Conservation (phyloP, 2,113 vertebrate genomes). For the Oophaga pumilio region DNA sequence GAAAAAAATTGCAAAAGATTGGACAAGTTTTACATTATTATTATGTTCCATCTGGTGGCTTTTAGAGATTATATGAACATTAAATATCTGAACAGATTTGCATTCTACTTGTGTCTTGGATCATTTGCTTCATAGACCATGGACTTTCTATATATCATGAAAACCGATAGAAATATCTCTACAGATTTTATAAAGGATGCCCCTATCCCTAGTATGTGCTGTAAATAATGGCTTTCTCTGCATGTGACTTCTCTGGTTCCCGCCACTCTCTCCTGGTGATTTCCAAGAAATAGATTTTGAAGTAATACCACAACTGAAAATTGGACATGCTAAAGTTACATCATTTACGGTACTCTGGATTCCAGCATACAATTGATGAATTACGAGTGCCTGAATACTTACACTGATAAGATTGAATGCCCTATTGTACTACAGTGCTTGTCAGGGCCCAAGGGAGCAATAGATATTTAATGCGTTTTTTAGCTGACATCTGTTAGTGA, state of each 20-base stretch:
- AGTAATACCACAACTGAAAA: slow-evolving; percentile 15
- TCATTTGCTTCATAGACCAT: too few relatives aligned
- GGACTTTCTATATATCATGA: too few relatives aligned
- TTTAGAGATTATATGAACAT: too few relatives aligned
- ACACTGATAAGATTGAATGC: slow-evolving; percentile 40
- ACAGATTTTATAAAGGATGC: too few relatives aligned
- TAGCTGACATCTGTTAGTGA: slow-evolving; percentile 35
- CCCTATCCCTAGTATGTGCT: too few relatives aligned
- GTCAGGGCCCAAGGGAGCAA: slow-evolving; percentile 42
- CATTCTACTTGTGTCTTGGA: too few relatives aligned
- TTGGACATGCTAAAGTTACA: slow-evolving; percentile 1
- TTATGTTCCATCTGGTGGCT: too few relatives aligned
- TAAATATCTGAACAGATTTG: too few relatives aligned
- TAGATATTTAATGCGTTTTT: slow-evolving; percentile 26
- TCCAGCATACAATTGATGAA: slow-evolving; percentile 15
- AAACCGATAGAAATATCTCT: too few relatives aligned
- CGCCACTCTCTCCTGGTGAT: neutral
- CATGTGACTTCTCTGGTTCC: neutral
- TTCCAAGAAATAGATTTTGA: neutral
- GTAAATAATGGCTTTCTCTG: too few relatives aligned
- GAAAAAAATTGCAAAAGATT: too few relatives aligned
- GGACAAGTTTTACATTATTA: too few relatives aligned
- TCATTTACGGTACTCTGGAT: slow-evolving; percentile 16
- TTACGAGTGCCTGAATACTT: slow-evolving; percentile 6
- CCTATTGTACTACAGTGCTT: slow-evolving; percentile 13